Percentiles rank a stretch among this genome's conserved stretches.
These are phyloP conservation scores for Galaxea fascicularis DNA, from an alignment of 92 coral and sea anemone genomes.

Conservation along the genomic window DNA sequence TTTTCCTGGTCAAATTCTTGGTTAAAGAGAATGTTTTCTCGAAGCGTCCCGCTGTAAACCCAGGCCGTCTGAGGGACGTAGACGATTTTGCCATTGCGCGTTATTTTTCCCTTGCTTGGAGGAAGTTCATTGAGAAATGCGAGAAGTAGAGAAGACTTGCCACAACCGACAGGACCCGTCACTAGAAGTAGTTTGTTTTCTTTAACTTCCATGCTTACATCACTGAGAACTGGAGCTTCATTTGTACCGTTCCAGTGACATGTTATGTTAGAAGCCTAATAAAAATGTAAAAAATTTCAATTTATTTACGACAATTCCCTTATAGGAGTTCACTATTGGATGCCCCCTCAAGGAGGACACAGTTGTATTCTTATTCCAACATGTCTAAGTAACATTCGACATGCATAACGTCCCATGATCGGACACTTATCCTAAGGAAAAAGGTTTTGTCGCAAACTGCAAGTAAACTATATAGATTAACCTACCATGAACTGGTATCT, in stretches of 20 bases:
- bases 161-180: slow-evolving; percentile 91
- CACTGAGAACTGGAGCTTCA: slow-evolving; percentile 80
- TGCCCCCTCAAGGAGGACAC: too few relatives aligned
- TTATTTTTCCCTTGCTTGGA: slow-evolving; percentile 70
- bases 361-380: too few relatives aligned
- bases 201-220: slow-evolving; percentile 68
- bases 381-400: too few relatives aligned
- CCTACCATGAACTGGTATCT: too few relatives aligned
- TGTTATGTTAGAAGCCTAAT: slow-evolving; percentile 66
- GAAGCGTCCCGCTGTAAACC: slow-evolving; percentile 84
- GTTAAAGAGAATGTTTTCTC: slow-evolving; percentile 85
- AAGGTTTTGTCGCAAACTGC: too few relatives aligned
- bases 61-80: slow-evolving; percentile 92
- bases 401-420: too few relatives aligned
- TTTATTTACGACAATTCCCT: too few relatives aligned
- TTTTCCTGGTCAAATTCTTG: slow-evolving; percentile 79
- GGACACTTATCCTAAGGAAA: too few relatives aligned
- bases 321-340: too few relatives aligned
- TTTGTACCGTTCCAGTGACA: slow-evolving; percentile 89
- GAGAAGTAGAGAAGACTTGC: slow-evolving; percentile 85
- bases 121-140: slow-evolving; percentile 83
- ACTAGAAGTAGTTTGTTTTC: slow-evolving; percentile 69
- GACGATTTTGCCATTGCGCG: slow-evolving; percentile 66
- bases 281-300: not conserved
- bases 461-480: too few relatives aligned